Evolutionary conservation across 2,888 invertebrate genomes (phyloP).

Genomic region (Synergus umbraculus): DNA sequence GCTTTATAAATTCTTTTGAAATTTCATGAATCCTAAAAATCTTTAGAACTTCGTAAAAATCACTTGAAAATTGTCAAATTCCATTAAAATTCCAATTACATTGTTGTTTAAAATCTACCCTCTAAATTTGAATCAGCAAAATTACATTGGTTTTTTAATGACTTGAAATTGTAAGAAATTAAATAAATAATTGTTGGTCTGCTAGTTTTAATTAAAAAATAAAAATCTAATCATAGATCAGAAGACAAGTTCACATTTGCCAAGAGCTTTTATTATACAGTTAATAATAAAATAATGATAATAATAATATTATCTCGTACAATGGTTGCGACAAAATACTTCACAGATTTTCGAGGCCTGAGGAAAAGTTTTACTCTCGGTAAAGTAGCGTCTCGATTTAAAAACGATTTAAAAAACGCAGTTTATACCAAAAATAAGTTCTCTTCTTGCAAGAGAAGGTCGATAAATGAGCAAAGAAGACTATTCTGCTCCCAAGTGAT

Average conservation of each 20-base stretch:
- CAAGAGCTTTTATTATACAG: slow-evolving; percentile 68
- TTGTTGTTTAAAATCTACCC: no score
- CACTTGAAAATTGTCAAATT: no score
- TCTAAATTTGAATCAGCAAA: no score
- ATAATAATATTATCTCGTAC: slow-evolving; percentile 47
- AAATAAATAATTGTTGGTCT: no score
- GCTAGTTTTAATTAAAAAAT: no score
- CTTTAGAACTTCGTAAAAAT: no score
- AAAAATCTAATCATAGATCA: no score
- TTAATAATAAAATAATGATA: slow-evolving; percentile 56
- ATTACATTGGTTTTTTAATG: no score
- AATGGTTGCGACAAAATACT: slow-evolving; percentile 32
- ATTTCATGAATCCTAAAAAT: no score
- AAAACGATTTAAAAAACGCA: neutral
- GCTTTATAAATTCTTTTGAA: no score
- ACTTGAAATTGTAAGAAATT: no score
- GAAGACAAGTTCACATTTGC: slow-evolving; percentile 54
- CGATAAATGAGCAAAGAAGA: neutral
- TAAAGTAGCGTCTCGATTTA: neutral
- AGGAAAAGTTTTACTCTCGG: slow-evolving; percentile 26
- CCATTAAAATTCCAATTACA: no score
- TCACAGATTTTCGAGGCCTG: slow-evolving; percentile 34
- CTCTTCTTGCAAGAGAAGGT: neutral
- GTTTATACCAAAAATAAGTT: slow-evolving; percentile 28
- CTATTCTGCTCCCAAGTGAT: neutral